Conservation (phyloP, 2,797 vertebrate genomes). For the Buphagus erythrorhynchus region DNA sequence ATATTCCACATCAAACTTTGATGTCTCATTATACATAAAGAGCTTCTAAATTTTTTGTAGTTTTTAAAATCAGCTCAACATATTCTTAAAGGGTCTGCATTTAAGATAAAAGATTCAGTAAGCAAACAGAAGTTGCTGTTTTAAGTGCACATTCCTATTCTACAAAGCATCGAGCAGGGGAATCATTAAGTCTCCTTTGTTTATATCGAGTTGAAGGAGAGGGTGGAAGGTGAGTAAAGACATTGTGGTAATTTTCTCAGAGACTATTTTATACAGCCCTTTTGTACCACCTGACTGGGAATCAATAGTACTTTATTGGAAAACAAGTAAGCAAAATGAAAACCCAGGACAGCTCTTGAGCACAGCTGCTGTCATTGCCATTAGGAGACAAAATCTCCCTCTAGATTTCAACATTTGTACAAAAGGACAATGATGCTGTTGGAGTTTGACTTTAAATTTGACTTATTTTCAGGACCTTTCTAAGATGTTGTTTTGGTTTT, state of each 20-base stretch:
- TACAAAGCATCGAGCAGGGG: not conserved
- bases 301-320: slow-evolving; percentile 22
- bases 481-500: not conserved
- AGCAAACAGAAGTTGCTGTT: not conserved
- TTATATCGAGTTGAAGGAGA: not conserved
- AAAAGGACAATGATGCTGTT: not conserved
- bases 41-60: not conserved
- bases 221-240: not conserved
- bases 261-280: not conserved
- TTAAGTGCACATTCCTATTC: not conserved
- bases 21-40: slow-evolving; percentile 20
- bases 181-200: not conserved
- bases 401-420: not conserved
- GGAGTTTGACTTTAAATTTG: not conserved
- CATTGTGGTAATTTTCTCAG: not conserved
- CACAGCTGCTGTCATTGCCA: not conserved
- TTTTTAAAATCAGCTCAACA: not conserved
- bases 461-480: not conserved
- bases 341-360: not conserved
- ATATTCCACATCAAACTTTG: slow-evolving; percentile 26
- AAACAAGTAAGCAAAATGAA: slow-evolving; percentile 45
- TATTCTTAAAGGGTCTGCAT: not conserved
- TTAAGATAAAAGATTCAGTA: not conserved
- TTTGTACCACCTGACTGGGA: slow-evolving; percentile 12
- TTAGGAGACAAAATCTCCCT: not conserved